phyloP scores from a whole-genome alignment of 2,888 invertebrate genomes.

The Xanthia togata region DNA sequence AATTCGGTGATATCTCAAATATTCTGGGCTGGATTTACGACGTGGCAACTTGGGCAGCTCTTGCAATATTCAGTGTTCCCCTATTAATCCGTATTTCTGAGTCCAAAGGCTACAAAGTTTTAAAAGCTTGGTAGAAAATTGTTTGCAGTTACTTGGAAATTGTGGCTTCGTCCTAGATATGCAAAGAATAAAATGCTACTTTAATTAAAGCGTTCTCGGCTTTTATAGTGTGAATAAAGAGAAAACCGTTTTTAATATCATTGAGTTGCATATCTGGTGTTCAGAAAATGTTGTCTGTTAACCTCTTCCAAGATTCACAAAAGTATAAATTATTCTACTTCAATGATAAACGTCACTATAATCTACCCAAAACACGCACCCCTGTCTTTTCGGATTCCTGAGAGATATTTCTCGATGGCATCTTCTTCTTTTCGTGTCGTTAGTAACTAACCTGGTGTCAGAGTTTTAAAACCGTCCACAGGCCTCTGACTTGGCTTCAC shows the following conservation, averaged over 20 bases:
- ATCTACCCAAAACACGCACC: constrained; percentile 9
- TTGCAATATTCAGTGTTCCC: constrained; percentile 53
- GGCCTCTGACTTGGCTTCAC: too few relatives aligned
- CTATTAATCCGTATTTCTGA: constrained; percentile 51
- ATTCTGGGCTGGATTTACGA: constrained; percentile 51
- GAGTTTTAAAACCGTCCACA: too few relatives aligned
- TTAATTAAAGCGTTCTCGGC: constrained; percentile 55
- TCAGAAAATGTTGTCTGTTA: constrained; percentile 12
- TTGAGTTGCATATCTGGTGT: constrained; percentile 29
- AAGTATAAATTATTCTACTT: neutral
- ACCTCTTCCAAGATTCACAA: too few relatives aligned
- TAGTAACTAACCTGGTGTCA: too few relatives aligned
- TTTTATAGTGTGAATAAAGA: constrained; percentile 49
- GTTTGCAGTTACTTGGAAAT: constrained; percentile 55
- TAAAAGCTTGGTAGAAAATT: constrained; percentile 60
- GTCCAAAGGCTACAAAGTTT: constrained; percentile 47
- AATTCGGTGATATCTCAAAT: constrained; percentile 57
- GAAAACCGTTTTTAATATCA: constrained; percentile 55
- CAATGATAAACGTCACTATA: neutral
- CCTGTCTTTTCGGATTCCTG: too few relatives aligned
- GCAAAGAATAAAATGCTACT: constrained; percentile 56
- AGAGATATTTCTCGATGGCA: too few relatives aligned
- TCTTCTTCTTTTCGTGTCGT: too few relatives aligned
- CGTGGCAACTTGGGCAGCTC: constrained; percentile 30
- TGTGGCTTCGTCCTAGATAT: constrained; percentile 44